Evolutionary conservation across 2,113 vertebrate genomes (phyloP).

Genomic region (Dolichotis patagonum): DNA sequence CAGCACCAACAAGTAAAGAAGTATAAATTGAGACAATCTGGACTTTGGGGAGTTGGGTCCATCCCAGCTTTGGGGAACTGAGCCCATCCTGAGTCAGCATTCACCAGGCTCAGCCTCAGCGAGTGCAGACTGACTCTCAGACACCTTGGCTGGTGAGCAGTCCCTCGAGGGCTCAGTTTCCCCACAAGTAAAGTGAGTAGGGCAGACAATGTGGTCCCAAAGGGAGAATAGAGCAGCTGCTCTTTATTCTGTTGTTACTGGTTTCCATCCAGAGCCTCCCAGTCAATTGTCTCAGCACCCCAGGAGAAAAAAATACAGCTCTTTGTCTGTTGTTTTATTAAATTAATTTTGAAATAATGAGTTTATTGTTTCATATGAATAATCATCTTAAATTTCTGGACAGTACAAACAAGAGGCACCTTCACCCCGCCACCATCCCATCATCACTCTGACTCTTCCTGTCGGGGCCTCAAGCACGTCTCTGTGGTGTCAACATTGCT

Average conservation of each 20-base stretch:
- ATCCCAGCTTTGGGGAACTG: too few relatives aligned
- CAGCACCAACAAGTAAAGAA: too few relatives aligned
- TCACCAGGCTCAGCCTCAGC: background rate
- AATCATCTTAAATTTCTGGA: background rate
- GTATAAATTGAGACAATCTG: background rate
- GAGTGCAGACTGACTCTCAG: background rate
- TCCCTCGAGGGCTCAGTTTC: background rate
- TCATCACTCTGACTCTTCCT: background rate
- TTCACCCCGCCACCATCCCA: background rate
- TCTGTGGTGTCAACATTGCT: background rate
- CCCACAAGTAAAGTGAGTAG: background rate
- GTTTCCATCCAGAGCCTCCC: slow-evolving; percentile 28
- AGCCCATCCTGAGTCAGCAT: background rate
- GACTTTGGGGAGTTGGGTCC: background rate
- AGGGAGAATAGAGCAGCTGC: background rate
- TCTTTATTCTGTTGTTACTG: background rate
- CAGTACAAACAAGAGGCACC: background rate
- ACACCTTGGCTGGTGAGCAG: background rate
- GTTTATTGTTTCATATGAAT: slow-evolving; percentile 56
- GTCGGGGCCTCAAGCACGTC: background rate
- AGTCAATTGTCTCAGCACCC: background rate
- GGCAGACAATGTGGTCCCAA: background rate
- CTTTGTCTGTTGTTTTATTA: slow-evolving; percentile 59
- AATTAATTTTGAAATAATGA: slow-evolving; percentile 46
- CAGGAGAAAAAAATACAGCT: slow-evolving; percentile 34